phyloP scores from a whole-genome alignment of 2,797 vertebrate species.

The Sebastes glaucus region DNA sequence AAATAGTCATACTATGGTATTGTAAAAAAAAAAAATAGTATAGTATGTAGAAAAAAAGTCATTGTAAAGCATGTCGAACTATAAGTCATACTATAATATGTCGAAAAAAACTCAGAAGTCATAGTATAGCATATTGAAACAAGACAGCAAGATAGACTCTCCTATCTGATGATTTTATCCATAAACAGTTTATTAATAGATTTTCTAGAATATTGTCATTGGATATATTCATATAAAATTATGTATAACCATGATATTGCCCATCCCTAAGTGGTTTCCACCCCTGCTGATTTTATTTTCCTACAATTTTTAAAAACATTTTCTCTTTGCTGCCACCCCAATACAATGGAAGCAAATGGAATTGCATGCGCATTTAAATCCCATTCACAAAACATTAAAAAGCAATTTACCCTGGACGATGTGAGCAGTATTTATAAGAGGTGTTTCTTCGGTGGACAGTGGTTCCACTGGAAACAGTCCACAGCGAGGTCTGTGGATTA shows the following conservation, averaged over 20 bases:
- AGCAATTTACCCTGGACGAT: not conserved
- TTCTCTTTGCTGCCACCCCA: too few relatives aligned
- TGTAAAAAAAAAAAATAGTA: too few relatives aligned
- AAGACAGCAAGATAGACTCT: not conserved
- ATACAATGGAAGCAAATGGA: too few relatives aligned
- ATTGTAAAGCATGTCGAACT: not conserved
- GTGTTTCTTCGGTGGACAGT: not conserved
- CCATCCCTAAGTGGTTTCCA: not conserved
- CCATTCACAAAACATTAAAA: not conserved
- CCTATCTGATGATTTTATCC: not conserved
- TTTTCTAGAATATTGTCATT: constrained; percentile 23
- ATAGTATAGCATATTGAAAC: not conserved
- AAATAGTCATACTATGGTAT: too few relatives aligned
- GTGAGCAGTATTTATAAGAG: not conserved
- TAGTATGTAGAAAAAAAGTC: not conserved
- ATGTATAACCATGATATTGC: not conserved
- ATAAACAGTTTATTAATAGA: not conserved
- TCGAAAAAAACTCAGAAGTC: not conserved
- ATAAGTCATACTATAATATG: not conserved
- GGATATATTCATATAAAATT: not conserved
- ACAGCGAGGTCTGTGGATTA: not conserved
- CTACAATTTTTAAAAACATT: not conserved
- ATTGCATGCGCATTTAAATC: not conserved
- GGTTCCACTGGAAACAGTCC: not conserved
- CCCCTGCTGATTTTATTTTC: not conserved